phyloP scores from a whole-genome alignment of 2,113 vertebrate genomes.

The Myocastor coypus region DNA sequence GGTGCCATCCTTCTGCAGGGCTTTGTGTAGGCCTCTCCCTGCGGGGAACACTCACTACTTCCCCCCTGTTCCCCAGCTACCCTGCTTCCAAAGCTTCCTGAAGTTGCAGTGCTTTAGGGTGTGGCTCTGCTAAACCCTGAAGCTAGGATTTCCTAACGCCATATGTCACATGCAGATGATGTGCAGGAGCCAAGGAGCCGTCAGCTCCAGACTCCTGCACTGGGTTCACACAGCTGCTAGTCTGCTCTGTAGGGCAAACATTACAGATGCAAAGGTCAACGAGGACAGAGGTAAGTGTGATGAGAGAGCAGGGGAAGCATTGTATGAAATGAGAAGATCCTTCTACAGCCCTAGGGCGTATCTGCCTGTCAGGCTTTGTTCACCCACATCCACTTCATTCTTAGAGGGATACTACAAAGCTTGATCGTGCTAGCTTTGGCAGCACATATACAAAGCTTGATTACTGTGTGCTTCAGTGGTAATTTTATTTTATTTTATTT shows the following conservation, averaged over 20 bases:
- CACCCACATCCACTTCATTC: background rate
- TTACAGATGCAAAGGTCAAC: background rate
- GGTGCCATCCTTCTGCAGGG: background rate
- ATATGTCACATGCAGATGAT: background rate
- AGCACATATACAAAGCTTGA: background rate
- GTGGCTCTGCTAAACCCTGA: background rate
- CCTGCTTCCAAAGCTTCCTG: background rate
- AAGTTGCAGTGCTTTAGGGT: background rate
- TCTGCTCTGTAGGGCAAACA: background rate
- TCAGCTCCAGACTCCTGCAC: background rate
- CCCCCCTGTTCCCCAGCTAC: background rate
- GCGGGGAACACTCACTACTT: background rate
- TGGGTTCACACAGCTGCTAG: background rate
- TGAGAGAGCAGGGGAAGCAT: background rate
- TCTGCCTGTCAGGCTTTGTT: background rate
- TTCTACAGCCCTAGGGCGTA: background rate
- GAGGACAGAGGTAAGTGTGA: background rate
- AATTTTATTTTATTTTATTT: too few relatives aligned
- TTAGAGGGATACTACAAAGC: too few relatives aligned
- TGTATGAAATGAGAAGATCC: background rate
- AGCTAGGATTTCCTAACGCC: background rate
- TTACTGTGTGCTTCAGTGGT: conserved; percentile 14
- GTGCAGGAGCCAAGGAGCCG: background rate
- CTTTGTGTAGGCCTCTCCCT: background rate
- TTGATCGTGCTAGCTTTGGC: too few relatives aligned